Evolutionary conservation across 2,113 vertebrate species (phyloP).

Genomic region (Emydura subglobosa): DNA sequence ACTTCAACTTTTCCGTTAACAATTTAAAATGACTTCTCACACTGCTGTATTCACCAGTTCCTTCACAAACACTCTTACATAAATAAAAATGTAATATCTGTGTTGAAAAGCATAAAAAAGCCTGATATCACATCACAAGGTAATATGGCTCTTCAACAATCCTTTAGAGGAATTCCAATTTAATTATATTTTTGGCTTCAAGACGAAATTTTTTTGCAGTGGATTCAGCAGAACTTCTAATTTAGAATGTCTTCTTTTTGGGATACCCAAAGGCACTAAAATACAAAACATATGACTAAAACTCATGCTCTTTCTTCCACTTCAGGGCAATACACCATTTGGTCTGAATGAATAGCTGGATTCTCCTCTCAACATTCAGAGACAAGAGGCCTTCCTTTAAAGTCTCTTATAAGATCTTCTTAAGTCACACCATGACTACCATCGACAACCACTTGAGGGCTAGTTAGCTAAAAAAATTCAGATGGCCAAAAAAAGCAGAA

Average conservation of each 20-base stretch:
- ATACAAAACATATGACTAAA: slow-evolving; percentile 41
- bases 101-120: not conserved
- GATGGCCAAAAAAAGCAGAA: not conserved
- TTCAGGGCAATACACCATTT: slow-evolving; percentile 38
- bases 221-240: slow-evolving; percentile 38
- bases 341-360: slow-evolving; percentile 34
- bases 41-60: not conserved
- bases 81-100: not conserved
- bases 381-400: slow-evolving; percentile 16
- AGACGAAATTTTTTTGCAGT: slow-evolving; percentile 16
- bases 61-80: not conserved
- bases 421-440: not conserved
- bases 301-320: slow-evolving; percentile 53
- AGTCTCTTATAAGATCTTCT: slow-evolving; percentile 19
- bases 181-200: slow-evolving; percentile 27
- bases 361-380: slow-evolving; percentile 29
- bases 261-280: slow-evolving; percentile 62
- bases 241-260: slow-evolving; percentile 41
- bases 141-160: not conserved
- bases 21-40: not conserved
- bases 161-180: not conserved
- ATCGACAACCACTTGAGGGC: slow-evolving; percentile 2
- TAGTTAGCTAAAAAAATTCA: not conserved
- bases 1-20: not conserved
- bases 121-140: not conserved